These are phyloP conservation scores for Zaprionus taronus DNA, from an alignment of 1,140 invertebrate genomes.

Conservation along the genomic window DNA sequence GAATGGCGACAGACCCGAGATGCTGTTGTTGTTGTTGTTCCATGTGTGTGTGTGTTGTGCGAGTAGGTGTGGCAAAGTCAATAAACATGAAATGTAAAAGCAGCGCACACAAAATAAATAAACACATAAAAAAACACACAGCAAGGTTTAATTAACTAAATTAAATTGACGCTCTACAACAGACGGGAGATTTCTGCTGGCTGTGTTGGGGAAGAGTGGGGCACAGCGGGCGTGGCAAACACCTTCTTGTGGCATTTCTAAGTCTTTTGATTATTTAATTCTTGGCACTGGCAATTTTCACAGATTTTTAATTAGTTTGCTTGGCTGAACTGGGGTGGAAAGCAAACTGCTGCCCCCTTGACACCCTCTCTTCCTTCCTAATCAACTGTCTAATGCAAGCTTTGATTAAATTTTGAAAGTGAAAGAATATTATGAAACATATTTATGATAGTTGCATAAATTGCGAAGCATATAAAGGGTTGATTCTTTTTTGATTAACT, in stretches of 20 bases:
- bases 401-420: slow-evolving; percentile 46
- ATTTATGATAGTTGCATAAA: slow-evolving; percentile 5
- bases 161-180: slow-evolving; percentile 63
- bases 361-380: not conserved
- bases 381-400: not conserved
- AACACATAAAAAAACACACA: slow-evolving; percentile 57
- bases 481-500: not conserved
- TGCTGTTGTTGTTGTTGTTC: slow-evolving; percentile 85
- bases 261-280: slow-evolving; percentile 71
- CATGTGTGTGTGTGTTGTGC: slow-evolving; percentile 10
- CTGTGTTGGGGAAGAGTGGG: not conserved
- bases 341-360: not conserved
- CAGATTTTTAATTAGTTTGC: slow-evolving; percentile 73
- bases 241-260: slow-evolving; percentile 25
- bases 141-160: slow-evolving; percentile 76
- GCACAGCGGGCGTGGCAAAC: not conserved
- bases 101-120: slow-evolving; percentile 74
- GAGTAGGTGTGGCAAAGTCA: slow-evolving; percentile 60
- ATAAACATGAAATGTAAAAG: slow-evolving; percentile 81
- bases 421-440: slow-evolving; percentile 5
- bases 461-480: not conserved
- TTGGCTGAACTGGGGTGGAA: slow-evolving; percentile 7
- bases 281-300: slow-evolving; percentile 49
- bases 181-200: not conserved
- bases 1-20: slow-evolving; percentile 98